Conservation (phyloP, 2,797 vertebrate genomes). For the Pseudochromis fuscus region DNA sequence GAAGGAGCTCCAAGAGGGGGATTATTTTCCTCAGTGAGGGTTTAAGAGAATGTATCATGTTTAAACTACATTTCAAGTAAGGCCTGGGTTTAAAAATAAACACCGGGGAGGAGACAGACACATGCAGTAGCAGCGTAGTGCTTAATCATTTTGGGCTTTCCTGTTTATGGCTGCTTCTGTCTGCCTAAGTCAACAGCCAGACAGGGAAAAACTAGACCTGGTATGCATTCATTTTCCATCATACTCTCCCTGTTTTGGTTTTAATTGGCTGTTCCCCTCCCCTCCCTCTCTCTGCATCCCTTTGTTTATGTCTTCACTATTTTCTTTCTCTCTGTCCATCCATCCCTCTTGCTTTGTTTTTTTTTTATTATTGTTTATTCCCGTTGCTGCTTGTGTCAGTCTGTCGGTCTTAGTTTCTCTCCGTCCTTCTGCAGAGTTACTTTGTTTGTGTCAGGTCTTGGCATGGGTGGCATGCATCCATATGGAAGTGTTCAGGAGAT, state of each 20-base stretch:
- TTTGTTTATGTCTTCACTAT: conserved; percentile 39
- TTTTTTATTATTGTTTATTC: conserved; percentile 35
- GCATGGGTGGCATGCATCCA: conserved; percentile 75
- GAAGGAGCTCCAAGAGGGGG: background rate
- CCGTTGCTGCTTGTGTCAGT: conserved; percentile 41
- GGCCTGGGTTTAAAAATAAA: background rate
- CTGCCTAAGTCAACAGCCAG: conserved; percentile 72
- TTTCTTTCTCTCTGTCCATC: conserved; percentile 27
- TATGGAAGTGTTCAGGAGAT: conserved; percentile 84
- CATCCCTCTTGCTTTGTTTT: conserved; percentile 24
- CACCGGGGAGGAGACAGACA: conserved; percentile 14
- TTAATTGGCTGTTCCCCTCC: conserved; percentile 69
- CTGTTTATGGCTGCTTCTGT: conserved; percentile 74
- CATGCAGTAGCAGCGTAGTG: conserved; percentile 32
- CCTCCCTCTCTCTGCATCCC: conserved; percentile 32
- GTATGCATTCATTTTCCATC: conserved; percentile 67
- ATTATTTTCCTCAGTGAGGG: background rate
- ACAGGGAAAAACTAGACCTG: conserved; percentile 59
- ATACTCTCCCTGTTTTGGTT: conserved; percentile 60
- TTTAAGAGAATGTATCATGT: background rate
- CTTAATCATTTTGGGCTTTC: conserved; percentile 71
- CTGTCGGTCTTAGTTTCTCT: conserved; percentile 43
- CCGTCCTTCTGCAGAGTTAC: conserved; percentile 31
- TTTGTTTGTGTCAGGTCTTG: conserved; percentile 71
- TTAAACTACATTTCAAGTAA: background rate